phyloP scores from a whole-genome alignment of 2,888 invertebrate species.

The Adelphocoris suturalis region DNA sequence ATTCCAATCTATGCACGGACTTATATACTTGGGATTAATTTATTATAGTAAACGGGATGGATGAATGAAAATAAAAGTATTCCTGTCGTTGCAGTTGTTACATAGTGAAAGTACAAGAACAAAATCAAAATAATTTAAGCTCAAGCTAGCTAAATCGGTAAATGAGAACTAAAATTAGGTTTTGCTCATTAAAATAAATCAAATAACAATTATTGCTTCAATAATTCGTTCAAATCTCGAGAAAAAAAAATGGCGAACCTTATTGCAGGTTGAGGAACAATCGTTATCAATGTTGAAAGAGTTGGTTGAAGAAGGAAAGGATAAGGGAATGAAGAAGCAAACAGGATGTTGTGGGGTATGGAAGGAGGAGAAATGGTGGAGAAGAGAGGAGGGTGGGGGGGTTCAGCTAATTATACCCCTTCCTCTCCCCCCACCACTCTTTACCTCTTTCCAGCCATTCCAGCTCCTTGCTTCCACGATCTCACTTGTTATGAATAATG shows the following conservation, averaged over 20 bases:
- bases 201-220: background rate
- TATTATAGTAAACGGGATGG: no score
- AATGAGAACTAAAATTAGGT: no score
- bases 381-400: background rate
- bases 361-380: background rate
- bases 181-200: background rate
- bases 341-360: background rate
- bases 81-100: no score
- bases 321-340: constrained; percentile 22
- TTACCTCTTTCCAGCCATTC: background rate
- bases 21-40: no score
- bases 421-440: background rate
- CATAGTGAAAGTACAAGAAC: no score
- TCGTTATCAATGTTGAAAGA: constrained; percentile 36
- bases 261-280: constrained; percentile 7
- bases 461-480: constrained; percentile 49
- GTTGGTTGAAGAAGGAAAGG: background rate
- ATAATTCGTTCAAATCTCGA: background rate
- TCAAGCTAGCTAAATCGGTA: no score
- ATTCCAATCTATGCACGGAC: no score
- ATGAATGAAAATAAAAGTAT: no score
- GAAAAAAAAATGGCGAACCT: background rate
- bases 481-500: constrained; percentile 65
- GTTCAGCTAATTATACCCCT: constrained; percentile 45
- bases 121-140: no score